phyloP scores from a whole-genome alignment of 2,113 vertebrate genomes.

The Mormoops blainvillei region DNA sequence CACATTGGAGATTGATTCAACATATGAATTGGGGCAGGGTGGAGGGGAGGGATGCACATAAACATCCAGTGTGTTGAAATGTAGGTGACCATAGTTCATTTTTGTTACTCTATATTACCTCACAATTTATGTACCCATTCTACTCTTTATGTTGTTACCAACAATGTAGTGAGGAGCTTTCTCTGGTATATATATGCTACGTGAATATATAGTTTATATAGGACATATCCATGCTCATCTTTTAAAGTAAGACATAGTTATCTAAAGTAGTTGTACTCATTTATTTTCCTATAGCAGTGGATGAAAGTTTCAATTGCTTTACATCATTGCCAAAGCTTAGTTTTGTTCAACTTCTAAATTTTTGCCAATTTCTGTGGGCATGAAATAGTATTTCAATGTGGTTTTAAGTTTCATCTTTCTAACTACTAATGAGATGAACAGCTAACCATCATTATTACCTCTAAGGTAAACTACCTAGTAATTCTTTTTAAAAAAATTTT shows the following conservation, averaged over 20 bases:
- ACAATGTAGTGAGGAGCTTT: not conserved
- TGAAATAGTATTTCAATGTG: not conserved
- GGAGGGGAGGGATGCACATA: not conserved
- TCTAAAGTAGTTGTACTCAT: not conserved
- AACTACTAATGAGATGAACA: not conserved
- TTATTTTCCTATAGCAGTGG: not conserved
- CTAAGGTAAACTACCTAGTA: not conserved
- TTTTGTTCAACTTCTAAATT: not conserved
- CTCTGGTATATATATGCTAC: not conserved
- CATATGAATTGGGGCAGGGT: not conserved
- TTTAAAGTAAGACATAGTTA: conserved; percentile 22
- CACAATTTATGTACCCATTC: not conserved
- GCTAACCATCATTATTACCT: not conserved
- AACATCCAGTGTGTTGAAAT: not conserved
- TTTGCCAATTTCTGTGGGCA: not conserved
- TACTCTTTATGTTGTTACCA: not conserved
- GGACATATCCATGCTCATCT: not conserved
- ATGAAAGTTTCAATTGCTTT: not conserved
- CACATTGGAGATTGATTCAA: not conserved
- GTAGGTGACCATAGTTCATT: not conserved
- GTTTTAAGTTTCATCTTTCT: not conserved
- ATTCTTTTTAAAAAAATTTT: too few species aligned
- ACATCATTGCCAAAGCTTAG: not conserved
- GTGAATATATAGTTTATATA: not conserved
- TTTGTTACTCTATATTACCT: not conserved